Evolutionary conservation across 2,888 invertebrate genomes (phyloP), one percentile per base, ranked within the genome.

Genomic region (Pinctada fucata): DNA sequence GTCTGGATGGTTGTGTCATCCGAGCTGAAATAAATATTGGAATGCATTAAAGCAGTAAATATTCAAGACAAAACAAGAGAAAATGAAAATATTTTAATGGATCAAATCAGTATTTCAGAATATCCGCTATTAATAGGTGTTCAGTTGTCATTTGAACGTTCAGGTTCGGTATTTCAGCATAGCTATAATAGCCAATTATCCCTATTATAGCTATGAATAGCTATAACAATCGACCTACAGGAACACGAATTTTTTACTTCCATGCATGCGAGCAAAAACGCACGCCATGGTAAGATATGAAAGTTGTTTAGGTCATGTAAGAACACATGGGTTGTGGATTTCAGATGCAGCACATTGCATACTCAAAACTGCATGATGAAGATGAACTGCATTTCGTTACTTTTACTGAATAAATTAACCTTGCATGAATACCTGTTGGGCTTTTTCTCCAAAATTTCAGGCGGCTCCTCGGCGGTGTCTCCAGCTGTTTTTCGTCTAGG

Each of bases 111-210:
- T n/a, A n/a, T n/a, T n/a, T n/a, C n/a, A n/a, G n/a, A n/a, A n/a
- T n/a, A n/a, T n/a, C n/a, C n/a, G n/a, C n/a, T n/a, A n/a, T n/a
- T n/a, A n/a, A n/a, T n/a, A n/a, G n/a, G n/a, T n/a, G n/a, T n/a
- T n/a, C n/a, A n/a, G n/a, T n/a, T n/a, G n/a, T n/a, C n/a, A n/a
- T n/a, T n/a, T n/a, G n/a, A n/a, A n/a, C n/a, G n/a, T n/a, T n/a
- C 71, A 71, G 58, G 58, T 52, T 52, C 58, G 58, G 58, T 5
- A 52, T 52, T 52, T 52, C 10, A 52, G 58, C 58, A 52, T 52
- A 52, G 58, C 58, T 52, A 52, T 52, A 52, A 52, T 52, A 52
- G 58, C 10, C 58, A 52, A 5, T 52, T 52, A 52, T 8, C 58
- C 5, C 58, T 52, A 52, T 52, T 8, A 52, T 10, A 52, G 58